Evolutionary conservation across 35 echinoderm and acorn worm species (phyloP).

Genomic region (Apostichopus californicus): DNA sequence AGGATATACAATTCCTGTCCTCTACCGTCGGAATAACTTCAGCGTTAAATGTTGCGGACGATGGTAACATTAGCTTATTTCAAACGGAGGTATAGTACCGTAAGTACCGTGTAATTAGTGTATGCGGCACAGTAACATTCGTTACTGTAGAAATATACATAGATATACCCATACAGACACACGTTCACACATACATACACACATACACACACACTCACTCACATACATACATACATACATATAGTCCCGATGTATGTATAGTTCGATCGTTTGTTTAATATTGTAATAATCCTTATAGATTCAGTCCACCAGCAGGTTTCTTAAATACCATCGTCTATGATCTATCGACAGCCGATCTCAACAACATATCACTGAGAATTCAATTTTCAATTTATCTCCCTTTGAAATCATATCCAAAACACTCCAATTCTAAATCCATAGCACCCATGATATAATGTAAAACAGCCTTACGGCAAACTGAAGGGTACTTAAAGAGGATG

Average conservation of each 20-base stretch:
- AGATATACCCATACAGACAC: no score
- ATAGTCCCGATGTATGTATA: background rate
- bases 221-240: no score
- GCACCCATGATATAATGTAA: constrained; percentile 49
- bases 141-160: no score
- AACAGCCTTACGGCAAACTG: constrained; percentile 36
- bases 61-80: no score
- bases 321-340: constrained; percentile 9
- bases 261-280: constrained; percentile 3
- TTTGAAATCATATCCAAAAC: constrained; percentile 64
- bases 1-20: no score
- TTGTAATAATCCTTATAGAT: background rate
- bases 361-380: constrained; percentile 48
- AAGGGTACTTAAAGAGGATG: constrained; percentile 29
- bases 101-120: no score
- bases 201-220: no score
- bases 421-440: constrained; percentile 50
- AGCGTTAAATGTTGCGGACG: no score
- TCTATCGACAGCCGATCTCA: constrained; percentile 3
- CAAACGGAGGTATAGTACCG: no score
- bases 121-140: no score
- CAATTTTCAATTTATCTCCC: constrained; percentile 55
- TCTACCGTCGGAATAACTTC: no score
- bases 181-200: no score
- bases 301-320: constrained; percentile 6